Evolutionary conservation across 2,113 vertebrate genomes (phyloP).

Genomic region (Lepisosteus osseus): DNA sequence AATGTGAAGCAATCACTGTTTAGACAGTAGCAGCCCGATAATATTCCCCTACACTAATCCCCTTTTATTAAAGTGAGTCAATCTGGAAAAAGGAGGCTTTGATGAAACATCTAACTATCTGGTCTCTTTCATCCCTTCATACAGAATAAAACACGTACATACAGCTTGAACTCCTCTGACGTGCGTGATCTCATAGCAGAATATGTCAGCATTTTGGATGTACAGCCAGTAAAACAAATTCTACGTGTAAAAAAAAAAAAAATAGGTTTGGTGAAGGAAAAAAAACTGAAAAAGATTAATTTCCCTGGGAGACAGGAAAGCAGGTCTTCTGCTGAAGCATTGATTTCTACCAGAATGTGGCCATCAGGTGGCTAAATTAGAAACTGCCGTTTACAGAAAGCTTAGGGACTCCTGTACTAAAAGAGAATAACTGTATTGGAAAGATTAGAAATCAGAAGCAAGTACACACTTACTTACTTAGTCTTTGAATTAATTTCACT

Average conservation of each 20-base stretch:
- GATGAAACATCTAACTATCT: slow-evolving; percentile 30
- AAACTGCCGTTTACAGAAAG: slow-evolving; percentile 50
- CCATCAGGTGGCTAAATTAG: slow-evolving; percentile 73
- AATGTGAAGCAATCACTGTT: slow-evolving; percentile 56
- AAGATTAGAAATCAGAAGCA: no score
- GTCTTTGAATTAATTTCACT: no score
- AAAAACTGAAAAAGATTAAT: no score
- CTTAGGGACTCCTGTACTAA: no score
- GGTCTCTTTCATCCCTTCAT: neutral
- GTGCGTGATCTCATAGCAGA: no score
- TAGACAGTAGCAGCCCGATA: slow-evolving; percentile 60
- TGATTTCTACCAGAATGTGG: slow-evolving; percentile 64
- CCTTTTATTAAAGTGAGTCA: slow-evolving; percentile 68
- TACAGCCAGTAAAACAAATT: no score
- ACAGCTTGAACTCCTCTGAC: slow-evolving; percentile 1
- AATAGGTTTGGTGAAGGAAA: no score
- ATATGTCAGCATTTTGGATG: no score
- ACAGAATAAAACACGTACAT: neutral
- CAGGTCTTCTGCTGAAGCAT: slow-evolving; percentile 22
- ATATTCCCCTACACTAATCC: slow-evolving; percentile 70
- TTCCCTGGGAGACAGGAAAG: no score
- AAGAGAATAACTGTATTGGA: no score
- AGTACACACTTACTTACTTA: no score
- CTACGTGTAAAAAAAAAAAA: no score
- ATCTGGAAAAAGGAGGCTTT: slow-evolving; percentile 45